Base-by-base conservation (phyloP, 2,113 vertebrate genomes). In the Coryphaenoides rupestris region DNA sequence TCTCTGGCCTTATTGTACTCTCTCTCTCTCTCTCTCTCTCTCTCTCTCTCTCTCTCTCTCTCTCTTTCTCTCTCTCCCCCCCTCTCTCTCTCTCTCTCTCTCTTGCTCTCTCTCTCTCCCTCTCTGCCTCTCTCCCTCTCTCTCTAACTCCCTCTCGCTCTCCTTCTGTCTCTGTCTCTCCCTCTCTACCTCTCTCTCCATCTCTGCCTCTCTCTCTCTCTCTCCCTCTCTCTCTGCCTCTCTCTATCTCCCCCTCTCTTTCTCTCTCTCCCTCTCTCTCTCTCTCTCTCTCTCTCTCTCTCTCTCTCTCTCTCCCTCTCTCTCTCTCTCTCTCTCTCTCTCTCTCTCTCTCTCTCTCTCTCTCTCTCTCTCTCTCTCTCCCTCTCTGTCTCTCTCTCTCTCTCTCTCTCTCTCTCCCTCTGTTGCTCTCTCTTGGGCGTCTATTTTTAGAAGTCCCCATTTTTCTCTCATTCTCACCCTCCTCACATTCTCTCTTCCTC, bases 391-490 rank as follows among this genome's bases (percentile, higher is more conserved):
- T 49, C 19, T 47, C 49, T 53, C 62, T 78, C 55, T 69, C 56
- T 53, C 6, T 5, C 15, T 53, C 14, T 53, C 50, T 53, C 19
- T 55, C 54, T 55, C 17, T 55, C 54, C 19, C 5, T 4, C 54
- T 80, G 65, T 65, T 69, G 28, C 5, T 12, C 22, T 56, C 22
- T 33, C 56, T 58, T 5, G 1, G 4, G 21, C 24, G 21, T 23
- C 70, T 80, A 77, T 77, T 83, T 84, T 84, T 81, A 78, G 78
- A 77, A 55, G 70, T 70, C 55, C 66, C 23, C 22, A 22, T 28
- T 58, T 58, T 15, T 58, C 55, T 58, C 55, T 14, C 19, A 22
- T 67, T 66, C 40, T 80, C 69, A 22, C 54, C 62, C 61, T 62
- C 72, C 66, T 79, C 66, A 23, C 69, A n/a, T n/a, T n/a, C n/a